Conservation (phyloP, 2,888 invertebrate species). For the Diplolepis rosae region DNA sequence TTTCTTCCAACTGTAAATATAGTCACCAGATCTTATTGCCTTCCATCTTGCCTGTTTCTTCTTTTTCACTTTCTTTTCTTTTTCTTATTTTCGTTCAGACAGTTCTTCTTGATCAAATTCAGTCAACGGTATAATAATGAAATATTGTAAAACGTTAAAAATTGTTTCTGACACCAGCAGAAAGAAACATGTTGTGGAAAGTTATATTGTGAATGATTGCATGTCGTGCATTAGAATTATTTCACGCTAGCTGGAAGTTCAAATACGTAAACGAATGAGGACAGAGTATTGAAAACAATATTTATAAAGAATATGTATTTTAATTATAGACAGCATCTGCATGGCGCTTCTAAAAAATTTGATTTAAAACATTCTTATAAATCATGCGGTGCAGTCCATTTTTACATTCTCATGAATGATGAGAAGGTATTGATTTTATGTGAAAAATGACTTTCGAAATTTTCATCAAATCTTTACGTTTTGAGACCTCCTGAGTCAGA, state of each 20-base stretch:
- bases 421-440: too few species aligned
- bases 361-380: too few species aligned
- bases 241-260: neutral
- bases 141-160: neutral
- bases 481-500: too few species aligned
- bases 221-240: neutral
- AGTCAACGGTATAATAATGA: conserved; percentile 22
- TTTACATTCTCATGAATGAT: too few species aligned
- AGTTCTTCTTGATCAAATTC: conserved; percentile 20
- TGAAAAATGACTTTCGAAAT: too few species aligned
- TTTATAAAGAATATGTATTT: neutral
- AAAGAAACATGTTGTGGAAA: conserved; percentile 16
- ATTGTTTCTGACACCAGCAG: neutral
- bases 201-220: conserved; percentile 10
- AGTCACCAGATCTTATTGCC: conserved; percentile 29
- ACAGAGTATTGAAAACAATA: neutral
- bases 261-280: neutral
- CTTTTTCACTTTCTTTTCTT: conserved; percentile 49
- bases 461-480: too few species aligned
- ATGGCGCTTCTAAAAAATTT: neutral
- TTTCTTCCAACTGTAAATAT: conserved; percentile 54
- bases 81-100: conserved; percentile 42
- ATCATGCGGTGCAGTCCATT: too few species aligned
- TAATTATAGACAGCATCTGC: neutral
- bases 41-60: conserved; percentile 43